These are phyloP conservation scores for Rhabdomys pumilio DNA, from an alignment of 2,797 vertebrate genomes.

Conservation along the genomic window DNA sequence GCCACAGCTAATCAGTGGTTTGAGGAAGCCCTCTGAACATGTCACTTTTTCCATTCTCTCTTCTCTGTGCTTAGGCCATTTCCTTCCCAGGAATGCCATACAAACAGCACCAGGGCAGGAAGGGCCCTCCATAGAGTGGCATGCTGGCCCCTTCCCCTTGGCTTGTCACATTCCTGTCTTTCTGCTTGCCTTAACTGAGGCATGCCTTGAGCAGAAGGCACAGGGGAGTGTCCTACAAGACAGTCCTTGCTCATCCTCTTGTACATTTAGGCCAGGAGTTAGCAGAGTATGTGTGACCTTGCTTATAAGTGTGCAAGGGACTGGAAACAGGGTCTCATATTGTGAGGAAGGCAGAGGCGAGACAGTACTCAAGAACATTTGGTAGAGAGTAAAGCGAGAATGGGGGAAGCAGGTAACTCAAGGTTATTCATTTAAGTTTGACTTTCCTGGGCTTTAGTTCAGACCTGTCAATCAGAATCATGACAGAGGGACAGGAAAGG, in stretches of 20 bases:
- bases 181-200: background rate
- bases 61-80: slow-evolving; percentile 67
- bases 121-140: slow-evolving; percentile 4
- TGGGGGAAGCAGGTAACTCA: background rate
- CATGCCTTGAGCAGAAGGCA: background rate
- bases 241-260: background rate
- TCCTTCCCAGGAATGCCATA: slow-evolving; percentile 50
- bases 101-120: slow-evolving; percentile 27
- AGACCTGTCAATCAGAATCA: background rate
- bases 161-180: background rate
- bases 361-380: background rate
- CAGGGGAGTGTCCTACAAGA: background rate
- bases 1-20: slow-evolving; percentile 77
- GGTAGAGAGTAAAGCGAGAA: background rate
- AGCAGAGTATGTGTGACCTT: background rate
- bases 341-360: background rate
- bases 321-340: background rate
- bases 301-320: background rate
- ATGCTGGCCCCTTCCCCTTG: background rate
- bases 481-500: background rate
- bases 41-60: slow-evolving; percentile 84
- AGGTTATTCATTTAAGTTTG: background rate
- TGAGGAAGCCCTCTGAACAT: slow-evolving; percentile 79
- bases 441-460: background rate
- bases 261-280: background rate